These are phyloP conservation scores for Triplophysa bombifrons DNA, from an alignment of 2,797 vertebrate genomes.

Conservation along the genomic window DNA sequence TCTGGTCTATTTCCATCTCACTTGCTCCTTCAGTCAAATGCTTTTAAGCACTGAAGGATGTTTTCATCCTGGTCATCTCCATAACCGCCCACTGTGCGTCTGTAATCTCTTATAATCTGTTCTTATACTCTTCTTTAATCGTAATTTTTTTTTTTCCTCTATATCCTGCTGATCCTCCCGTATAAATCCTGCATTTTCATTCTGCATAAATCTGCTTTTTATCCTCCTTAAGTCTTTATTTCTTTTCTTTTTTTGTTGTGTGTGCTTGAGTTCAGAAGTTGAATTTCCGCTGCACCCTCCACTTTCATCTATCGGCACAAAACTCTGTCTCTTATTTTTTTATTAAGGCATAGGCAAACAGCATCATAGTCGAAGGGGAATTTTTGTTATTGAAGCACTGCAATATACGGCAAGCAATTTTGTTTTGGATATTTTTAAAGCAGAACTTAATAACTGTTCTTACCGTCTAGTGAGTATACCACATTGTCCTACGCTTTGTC, in stretches of 20 bases:
- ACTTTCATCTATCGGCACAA: background rate
- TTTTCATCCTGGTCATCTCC: slow-evolving; percentile 45
- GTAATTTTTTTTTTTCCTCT: slow-evolving; percentile 37
- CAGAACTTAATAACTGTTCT: slow-evolving; percentile 35
- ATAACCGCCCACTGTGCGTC: slow-evolving; percentile 44
- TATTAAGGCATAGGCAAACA: background rate
- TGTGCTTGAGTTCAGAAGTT: slow-evolving; percentile 16
- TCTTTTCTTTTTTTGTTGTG: slow-evolving; percentile 12
- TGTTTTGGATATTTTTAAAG: background rate
- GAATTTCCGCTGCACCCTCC: background rate
- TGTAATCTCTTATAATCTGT: slow-evolving; percentile 63
- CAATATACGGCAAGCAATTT: background rate
- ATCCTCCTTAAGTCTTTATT: slow-evolving; percentile 16
- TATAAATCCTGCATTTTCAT: slow-evolving; percentile 37
- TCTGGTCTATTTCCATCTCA: slow-evolving; percentile 50
- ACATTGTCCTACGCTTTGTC: slow-evolving; percentile 10
- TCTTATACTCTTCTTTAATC: slow-evolving; percentile 63
- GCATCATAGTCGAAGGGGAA: background rate
- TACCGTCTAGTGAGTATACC: slow-evolving; percentile 38
- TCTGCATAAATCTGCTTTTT: slow-evolving; percentile 18
- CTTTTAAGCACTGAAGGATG: slow-evolving; percentile 23
- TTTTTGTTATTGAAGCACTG: background rate
- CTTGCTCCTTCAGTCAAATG: slow-evolving; percentile 46
- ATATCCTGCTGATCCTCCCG: slow-evolving; percentile 38
- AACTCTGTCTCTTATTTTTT: background rate